These are phyloP conservation scores for Hofmannophila pseudospretella DNA, from an alignment of 2,888 invertebrate genomes.

Conservation along the genomic window DNA sequence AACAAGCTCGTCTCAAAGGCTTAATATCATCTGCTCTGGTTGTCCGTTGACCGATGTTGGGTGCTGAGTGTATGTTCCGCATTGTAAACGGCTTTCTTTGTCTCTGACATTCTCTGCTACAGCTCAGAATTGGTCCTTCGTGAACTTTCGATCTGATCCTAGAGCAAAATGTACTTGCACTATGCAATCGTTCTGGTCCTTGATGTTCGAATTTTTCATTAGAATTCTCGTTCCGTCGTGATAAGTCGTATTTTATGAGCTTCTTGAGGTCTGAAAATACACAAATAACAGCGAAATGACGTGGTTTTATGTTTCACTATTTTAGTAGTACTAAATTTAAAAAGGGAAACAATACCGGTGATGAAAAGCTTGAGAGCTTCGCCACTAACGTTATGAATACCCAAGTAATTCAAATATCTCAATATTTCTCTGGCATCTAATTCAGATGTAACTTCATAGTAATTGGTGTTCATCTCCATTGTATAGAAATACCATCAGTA, in stretches of 20 bases:
- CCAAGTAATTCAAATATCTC: slow-evolving; percentile 84
- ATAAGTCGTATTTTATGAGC: slow-evolving; percentile 80
- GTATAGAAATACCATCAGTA: too few species aligned
- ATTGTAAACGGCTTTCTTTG: slow-evolving; percentile 21
- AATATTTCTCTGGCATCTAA: slow-evolving; percentile 86
- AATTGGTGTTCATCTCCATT: slow-evolving; percentile 35
- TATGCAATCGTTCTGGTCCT: slow-evolving; percentile 63
- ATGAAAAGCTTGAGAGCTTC: slow-evolving; percentile 87
- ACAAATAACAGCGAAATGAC: slow-evolving; percentile 1
- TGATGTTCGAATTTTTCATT: slow-evolving; percentile 27
- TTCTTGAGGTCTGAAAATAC: slow-evolving; percentile 80
- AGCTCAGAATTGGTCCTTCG: slow-evolving; percentile 29
- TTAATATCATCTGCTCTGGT: slow-evolving; percentile 26
- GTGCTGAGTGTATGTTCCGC: slow-evolving; percentile 50
- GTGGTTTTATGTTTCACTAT: neutral
- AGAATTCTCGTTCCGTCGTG: slow-evolving; percentile 46
- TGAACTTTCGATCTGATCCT: slow-evolving; percentile 48
- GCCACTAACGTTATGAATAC: slow-evolving; percentile 85
- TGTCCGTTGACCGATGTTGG: slow-evolving; percentile 37
- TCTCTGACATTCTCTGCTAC: slow-evolving; percentile 43
- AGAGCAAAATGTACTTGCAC: slow-evolving; percentile 68
- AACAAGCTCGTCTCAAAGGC: slow-evolving; percentile 48
- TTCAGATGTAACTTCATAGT: slow-evolving; percentile 55
- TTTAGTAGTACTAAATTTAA: neutral
- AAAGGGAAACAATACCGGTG: slow-evolving; percentile 77